phyloP scores from a whole-genome alignment of 2,888 invertebrate genomes.

The Elysia crispata region DNA sequence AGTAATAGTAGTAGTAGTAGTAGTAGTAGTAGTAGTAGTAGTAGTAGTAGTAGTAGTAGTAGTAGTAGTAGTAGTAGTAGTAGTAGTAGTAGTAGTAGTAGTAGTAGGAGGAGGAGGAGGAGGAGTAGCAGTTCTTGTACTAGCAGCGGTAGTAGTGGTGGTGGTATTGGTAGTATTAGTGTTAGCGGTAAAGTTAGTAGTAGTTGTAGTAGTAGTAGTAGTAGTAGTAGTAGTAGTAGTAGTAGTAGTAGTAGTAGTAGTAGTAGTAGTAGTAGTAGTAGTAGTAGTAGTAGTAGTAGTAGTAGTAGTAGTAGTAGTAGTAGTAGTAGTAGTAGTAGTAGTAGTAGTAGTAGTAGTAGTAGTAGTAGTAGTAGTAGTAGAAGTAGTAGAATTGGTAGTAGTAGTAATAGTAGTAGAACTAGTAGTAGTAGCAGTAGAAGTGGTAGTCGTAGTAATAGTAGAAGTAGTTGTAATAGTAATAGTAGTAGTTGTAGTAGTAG shows the following conservation, averaged over 20 bases:
- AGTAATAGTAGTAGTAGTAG: constrained; percentile 32
- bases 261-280: constrained; percentile 32
- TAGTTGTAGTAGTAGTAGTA: constrained; percentile 32
- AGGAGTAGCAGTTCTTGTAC: too few species aligned
- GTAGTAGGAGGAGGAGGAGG: too few species aligned
- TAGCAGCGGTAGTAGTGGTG: too few species aligned
- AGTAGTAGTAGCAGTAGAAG: neutral
- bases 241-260: constrained; percentile 39
- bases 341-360: constrained; percentile 9
- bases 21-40: constrained; percentile 36
- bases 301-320: constrained; percentile 27
- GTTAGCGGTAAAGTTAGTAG: too few species aligned
- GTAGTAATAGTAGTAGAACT: neutral
- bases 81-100: too few species aligned
- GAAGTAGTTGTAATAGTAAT: too few species aligned
- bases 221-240: constrained; percentile 42
- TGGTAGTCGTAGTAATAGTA: too few species aligned
- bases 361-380: neutral
- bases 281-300: constrained; percentile 31
- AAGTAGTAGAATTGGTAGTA: too few species aligned
- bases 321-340: constrained; percentile 24
- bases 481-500: neutral
- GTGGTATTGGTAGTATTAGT: too few species aligned
- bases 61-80: constrained; percentile 37
- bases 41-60: constrained; percentile 34